These are phyloP conservation scores for Barypeithes pellucidus DNA, from an alignment of 2,888 invertebrate species.

Conservation along the genomic window DNA sequence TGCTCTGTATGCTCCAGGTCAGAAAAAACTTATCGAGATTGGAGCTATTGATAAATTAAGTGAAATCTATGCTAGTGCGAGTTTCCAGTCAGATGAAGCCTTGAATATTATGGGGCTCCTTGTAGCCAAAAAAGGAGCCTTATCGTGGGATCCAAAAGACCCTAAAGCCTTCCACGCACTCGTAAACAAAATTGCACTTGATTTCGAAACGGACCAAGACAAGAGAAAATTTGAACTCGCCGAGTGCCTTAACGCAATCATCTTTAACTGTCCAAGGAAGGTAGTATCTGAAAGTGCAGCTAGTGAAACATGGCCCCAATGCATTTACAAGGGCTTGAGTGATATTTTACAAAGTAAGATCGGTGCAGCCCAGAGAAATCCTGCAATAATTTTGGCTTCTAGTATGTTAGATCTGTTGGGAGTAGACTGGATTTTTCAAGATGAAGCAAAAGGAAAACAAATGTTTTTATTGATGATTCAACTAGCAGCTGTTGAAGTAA, in stretches of 20 bases:
- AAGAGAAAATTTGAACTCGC: constrained; percentile 93
- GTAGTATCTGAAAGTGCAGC: constrained; percentile 77
- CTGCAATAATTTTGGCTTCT: constrained; percentile 88
- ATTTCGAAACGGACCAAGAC: constrained; percentile 91
- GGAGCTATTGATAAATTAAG: constrained; percentile 88
- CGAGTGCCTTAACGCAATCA: constrained; percentile 82
- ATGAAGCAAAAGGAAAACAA: constrained; percentile 86
- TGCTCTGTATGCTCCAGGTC: constrained; percentile 84
- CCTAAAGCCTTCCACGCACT: constrained; percentile 87
- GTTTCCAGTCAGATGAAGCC: constrained; percentile 92
- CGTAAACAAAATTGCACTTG: constrained; percentile 86
- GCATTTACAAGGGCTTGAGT: constrained; percentile 85
- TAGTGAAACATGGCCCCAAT: constrained; percentile 87
- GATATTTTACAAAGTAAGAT: constrained; percentile 92
- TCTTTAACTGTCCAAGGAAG: constrained; percentile 83
- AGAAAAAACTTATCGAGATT: constrained; percentile 84
- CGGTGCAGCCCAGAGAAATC: constrained; percentile 90
- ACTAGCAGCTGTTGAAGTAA: constrained; percentile 91
- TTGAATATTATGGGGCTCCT: constrained; percentile 82
- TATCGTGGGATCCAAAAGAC: constrained; percentile 84
- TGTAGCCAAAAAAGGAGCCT: constrained; percentile 80
- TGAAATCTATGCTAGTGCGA: constrained; percentile 89
- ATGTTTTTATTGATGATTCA: constrained; percentile 88
- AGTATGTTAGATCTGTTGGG: constrained; percentile 87
- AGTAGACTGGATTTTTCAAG: constrained; percentile 87